phyloP scores from a whole-genome alignment of 2,113 vertebrate genomes.

The Anser brachyrhynchus region DNA sequence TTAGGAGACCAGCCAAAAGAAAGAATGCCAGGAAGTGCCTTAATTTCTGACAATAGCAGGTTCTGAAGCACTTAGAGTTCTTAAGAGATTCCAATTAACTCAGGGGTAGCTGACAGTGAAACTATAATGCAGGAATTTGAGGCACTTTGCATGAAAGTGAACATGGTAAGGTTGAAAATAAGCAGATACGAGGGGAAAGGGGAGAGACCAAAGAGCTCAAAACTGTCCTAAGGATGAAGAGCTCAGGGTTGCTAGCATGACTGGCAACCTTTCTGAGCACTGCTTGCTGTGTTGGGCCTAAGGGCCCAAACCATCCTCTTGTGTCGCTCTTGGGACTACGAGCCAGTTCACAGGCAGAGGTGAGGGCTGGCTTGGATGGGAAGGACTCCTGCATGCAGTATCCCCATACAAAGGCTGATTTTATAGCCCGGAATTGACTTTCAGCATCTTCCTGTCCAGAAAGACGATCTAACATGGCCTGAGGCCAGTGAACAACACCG shows the following conservation, averaged over 20 bases:
- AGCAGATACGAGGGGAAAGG: not conserved
- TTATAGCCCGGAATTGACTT: not conserved
- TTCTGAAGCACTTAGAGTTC: not conserved
- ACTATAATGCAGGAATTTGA: not conserved
- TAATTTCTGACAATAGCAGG: not conserved
- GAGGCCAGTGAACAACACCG: not conserved
- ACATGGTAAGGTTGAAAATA: not conserved
- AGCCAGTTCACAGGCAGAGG: too few species aligned
- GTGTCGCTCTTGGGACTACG: accelerated
- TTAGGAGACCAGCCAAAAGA: not conserved
- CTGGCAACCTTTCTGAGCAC: accelerated
- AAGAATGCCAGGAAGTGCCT: not conserved
- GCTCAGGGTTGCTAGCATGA: not conserved
- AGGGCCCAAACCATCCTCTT: not conserved
- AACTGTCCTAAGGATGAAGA: not conserved
- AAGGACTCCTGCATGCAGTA: not conserved
- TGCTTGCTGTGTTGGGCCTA: accelerated
- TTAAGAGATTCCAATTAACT: not conserved
- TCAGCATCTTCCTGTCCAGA: not conserved
- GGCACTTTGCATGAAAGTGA: not conserved
- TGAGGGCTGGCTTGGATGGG: not conserved
- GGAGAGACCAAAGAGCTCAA: not conserved
- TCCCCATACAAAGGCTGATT: not conserved
- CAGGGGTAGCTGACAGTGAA: not conserved
- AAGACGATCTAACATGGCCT: not conserved